phyloP scores from a whole-genome alignment of 2,888 invertebrate species.

The Epinotia brunnichana region DNA sequence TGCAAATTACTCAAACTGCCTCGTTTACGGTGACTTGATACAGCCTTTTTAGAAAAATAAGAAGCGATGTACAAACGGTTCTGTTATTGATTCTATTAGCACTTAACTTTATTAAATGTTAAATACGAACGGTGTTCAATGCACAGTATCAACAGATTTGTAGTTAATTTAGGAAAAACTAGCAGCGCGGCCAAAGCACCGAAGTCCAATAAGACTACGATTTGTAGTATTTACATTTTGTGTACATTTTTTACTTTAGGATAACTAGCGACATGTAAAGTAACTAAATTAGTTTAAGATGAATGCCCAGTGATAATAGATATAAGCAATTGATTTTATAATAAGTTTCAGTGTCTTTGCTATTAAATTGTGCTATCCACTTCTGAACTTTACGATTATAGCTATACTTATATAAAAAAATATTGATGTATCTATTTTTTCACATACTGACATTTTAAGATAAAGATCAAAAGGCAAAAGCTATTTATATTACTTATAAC shows the following conservation, averaged over 20 bases:
- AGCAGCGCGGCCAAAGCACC: slow-evolving; percentile 80
- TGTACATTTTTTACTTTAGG: slow-evolving; percentile 68
- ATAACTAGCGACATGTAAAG: slow-evolving; percentile 61
- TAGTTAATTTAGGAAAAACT: slow-evolving; percentile 45
- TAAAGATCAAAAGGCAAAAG: slow-evolving; percentile 31
- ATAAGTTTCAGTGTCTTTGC: slow-evolving; percentile 67
- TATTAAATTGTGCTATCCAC: slow-evolving; percentile 69
- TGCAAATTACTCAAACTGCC: slow-evolving; percentile 63
- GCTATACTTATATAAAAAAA: slow-evolving; percentile 55
- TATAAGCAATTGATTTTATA: slow-evolving; percentile 73
- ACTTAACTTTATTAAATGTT: slow-evolving; percentile 32
- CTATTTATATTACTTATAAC: slow-evolving; percentile 54
- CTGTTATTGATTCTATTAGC: slow-evolving; percentile 27
- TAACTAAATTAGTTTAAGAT: slow-evolving; percentile 60
- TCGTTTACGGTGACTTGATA: slow-evolving; percentile 75
- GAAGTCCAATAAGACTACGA: slow-evolving; percentile 72
- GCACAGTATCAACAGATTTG: slow-evolving; percentile 6
- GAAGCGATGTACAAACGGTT: slow-evolving; percentile 38
- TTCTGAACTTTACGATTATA: slow-evolving; percentile 63
- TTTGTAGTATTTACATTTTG: slow-evolving; percentile 74
- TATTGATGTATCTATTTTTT: slow-evolving; percentile 43
- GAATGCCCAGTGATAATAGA: slow-evolving; percentile 82
- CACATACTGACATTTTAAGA: slow-evolving; percentile 41
- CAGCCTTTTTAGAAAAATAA: slow-evolving; percentile 53
- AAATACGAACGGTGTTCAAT: slow-evolving; percentile 17